phyloP scores from a whole-genome alignment of 2,888 invertebrate species.

The Timema podura region DNA sequence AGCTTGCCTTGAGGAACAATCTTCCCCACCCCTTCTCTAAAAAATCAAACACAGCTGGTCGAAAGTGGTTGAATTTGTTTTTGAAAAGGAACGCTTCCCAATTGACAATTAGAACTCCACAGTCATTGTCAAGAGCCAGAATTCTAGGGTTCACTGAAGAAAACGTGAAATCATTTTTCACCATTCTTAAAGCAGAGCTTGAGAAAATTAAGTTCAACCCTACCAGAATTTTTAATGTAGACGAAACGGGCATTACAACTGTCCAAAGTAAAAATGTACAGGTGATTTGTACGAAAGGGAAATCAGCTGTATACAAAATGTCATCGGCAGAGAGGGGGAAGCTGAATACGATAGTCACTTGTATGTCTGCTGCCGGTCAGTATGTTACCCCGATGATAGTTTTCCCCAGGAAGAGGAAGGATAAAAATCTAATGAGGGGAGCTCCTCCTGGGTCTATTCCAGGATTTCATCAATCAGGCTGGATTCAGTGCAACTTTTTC shows the following conservation, averaged over 20 bases:
- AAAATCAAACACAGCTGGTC: constrained; percentile 5
- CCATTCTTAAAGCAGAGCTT: constrained; percentile 6
- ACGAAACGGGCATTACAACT: constrained; percentile 41
- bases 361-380: constrained; percentile 38
- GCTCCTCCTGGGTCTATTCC: constrained; percentile 38
- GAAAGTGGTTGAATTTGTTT: too few relatives aligned
- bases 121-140: too few relatives aligned
- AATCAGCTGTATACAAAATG: constrained; percentile 38
- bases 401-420: constrained; percentile 39
- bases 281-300: constrained; percentile 38
- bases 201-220: constrained; percentile 6
- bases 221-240: constrained; percentile 36
- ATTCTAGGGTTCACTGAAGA: constrained; percentile 14
- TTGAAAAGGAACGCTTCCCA: neutral
- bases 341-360: constrained; percentile 36
- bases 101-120: too few relatives aligned
- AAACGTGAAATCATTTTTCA: constrained; percentile 7
- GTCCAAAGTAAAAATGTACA: constrained; percentile 31
- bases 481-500: constrained; percentile 28
- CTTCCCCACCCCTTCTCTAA: constrained; percentile 7
- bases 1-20: neutral
- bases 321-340: constrained; percentile 40
- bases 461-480: constrained; percentile 37
- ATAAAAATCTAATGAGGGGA: constrained; percentile 37
- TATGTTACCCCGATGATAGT: constrained; percentile 40